Evolutionary conservation across 2,113 vertebrate genomes (phyloP).

Genomic region (Eretmodus cyanostictus): DNA sequence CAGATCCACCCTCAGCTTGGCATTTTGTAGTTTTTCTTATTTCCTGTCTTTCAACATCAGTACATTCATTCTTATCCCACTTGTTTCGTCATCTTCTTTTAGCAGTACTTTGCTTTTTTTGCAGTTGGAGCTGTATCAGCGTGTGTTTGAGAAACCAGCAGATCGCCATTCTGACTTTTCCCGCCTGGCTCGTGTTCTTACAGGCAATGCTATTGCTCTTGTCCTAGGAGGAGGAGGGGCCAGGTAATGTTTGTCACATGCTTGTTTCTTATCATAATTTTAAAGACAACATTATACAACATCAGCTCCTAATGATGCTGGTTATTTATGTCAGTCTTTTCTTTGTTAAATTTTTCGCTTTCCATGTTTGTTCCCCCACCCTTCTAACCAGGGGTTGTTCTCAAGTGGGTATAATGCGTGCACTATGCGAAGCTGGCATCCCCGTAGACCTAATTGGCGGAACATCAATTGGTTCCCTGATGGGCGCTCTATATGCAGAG

Average conservation of each 20-base stretch:
- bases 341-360: not conserved
- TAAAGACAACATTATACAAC: not conserved
- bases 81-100: not conserved
- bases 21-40: not conserved
- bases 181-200: slow-evolving; percentile 86
- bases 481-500: slow-evolving; percentile 88
- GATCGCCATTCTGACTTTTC: slow-evolving; percentile 93
- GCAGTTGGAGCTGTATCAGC: slow-evolving; percentile 87
- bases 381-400: slow-evolving; percentile 82
- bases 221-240: slow-evolving; percentile 93
- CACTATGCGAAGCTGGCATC: slow-evolving; percentile 81
- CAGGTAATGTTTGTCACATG: slow-evolving; percentile 65
- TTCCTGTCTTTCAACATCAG: not conserved
- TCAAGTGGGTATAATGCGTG: slow-evolving; percentile 85
- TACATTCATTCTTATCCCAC: not conserved
- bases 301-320: not conserved
- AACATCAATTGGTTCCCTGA: slow-evolving; percentile 88
- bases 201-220: slow-evolving; percentile 87
- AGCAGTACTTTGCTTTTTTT: not conserved
- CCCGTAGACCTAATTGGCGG: slow-evolving; percentile 90
- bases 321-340: not conserved
- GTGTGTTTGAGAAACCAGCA: slow-evolving; percentile 81
- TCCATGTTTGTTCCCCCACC: not conserved
- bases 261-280: not conserved
- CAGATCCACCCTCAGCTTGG: not conserved